Percentiles rank a stretch among this genome's conserved stretches.
Evolutionary conservation across 2,797 vertebrate genomes (phyloP).

Genomic region (Lophotriccus pileatus): DNA sequence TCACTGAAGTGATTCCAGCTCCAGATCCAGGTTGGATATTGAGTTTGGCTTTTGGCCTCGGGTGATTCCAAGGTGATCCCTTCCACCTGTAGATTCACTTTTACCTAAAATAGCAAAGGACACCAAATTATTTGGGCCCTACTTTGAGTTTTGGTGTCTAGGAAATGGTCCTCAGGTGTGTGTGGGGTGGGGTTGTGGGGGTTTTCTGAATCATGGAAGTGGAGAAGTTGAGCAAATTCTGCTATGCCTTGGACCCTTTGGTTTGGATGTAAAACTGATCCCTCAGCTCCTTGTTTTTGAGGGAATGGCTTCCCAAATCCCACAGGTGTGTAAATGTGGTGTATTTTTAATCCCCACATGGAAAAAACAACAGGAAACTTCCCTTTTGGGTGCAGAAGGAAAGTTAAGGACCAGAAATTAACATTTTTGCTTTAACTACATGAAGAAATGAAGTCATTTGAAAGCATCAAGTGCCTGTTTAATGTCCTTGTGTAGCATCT

Average conservation of each 20-base stretch:
- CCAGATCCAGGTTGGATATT: rapidly evolving
- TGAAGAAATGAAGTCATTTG: neutral
- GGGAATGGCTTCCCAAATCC: neutral
- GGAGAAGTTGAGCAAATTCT: neutral
- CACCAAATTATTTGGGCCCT: neutral
- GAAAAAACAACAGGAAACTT: neutral
- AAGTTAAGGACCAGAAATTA: neutral
- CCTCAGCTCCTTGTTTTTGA: no score
- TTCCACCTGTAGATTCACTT: neutral
- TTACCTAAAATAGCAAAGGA: neutral
- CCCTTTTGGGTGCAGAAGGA: neutral
- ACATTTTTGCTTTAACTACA: neutral
- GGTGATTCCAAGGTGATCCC: neutral
- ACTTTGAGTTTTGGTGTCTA: neutral
- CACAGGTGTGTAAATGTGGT: neutral
- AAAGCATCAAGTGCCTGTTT: neutral
- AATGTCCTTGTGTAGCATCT: neutral
- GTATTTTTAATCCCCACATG: neutral
- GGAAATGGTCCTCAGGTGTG: neutral
- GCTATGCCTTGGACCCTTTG: neutral
- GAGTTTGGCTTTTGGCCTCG: neutral
- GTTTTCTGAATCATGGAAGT: rapidly evolving
- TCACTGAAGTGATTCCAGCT: no score
- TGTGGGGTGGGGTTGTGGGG: neutral
- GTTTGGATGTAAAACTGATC: no score